Percentiles rank a stretch among this genome's conserved stretches.
phyloP scores from a whole-genome alignment of 2,113 vertebrate species.

The Macquaria australasica region DNA sequence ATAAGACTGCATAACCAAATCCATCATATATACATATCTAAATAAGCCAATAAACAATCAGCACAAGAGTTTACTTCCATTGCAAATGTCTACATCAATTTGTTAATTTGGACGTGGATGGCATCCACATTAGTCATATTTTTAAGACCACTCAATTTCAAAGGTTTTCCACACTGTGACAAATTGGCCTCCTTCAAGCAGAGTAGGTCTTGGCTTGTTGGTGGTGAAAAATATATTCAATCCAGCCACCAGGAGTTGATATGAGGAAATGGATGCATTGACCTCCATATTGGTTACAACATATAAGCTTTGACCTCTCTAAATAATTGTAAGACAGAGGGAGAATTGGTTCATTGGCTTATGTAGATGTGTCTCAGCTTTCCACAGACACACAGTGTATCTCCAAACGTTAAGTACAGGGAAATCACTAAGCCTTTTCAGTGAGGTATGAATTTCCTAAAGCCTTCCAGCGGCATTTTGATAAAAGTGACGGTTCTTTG shows the following conservation, averaged over 20 bases:
- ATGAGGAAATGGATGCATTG: constrained; percentile 1
- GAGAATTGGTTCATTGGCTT: constrained; percentile 6
- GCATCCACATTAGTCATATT: background rate
- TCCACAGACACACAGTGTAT: background rate
- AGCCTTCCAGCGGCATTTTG: background rate
- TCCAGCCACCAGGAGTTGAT: constrained; percentile 1
- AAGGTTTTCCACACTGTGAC: constrained; percentile 15
- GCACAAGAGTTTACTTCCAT: background rate
- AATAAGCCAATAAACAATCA: constrained; percentile 20
- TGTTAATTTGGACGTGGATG: background rate
- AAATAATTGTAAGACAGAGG: background rate
- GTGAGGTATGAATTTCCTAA: background rate
- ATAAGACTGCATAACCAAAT: constrained; percentile 20
- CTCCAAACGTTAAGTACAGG: background rate
- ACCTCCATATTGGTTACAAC: background rate
- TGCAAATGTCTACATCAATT: background rate
- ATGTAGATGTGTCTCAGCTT: background rate
- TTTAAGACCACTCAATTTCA: constrained; percentile 5
- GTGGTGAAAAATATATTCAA: constrained; percentile 8
- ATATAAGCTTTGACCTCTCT: background rate
- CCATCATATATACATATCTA: constrained; percentile 18
- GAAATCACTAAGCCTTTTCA: background rate
- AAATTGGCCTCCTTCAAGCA: constrained; percentile 2
- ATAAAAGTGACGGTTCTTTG: background rate
- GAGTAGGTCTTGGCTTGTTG: constrained; percentile 7